Conservation (phyloP, 2,888 invertebrate genomes). For the Plemyria rubiginata region DNA sequence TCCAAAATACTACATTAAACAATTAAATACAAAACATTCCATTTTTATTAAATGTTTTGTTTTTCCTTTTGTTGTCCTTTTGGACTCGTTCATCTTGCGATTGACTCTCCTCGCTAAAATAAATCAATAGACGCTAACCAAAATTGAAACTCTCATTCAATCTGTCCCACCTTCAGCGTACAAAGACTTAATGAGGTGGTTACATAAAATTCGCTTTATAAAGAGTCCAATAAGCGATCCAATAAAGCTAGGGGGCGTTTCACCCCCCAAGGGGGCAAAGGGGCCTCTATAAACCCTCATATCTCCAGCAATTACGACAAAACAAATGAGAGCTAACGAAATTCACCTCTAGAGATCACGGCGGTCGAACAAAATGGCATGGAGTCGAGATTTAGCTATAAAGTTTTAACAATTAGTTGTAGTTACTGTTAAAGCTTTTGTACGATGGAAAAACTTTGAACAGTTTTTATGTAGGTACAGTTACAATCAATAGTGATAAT, state of each 20-base stretch:
- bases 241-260: constrained; percentile 62
- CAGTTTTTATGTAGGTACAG: too few species aligned
- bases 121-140: constrained; percentile 28
- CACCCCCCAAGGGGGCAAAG: constrained; percentile 43
- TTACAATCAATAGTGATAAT: too few species aligned
- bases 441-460: background rate
- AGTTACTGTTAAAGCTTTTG: too few species aligned
- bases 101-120: constrained; percentile 12
- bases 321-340: constrained; percentile 83
- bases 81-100: background rate
- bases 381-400: constrained; percentile 45
- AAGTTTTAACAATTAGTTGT: background rate
- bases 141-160: constrained; percentile 31
- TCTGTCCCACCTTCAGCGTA: constrained; percentile 29
- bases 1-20: too few species aligned
- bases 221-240: constrained; percentile 71
- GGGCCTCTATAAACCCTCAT: constrained; percentile 68
- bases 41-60: too few species aligned
- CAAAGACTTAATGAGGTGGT: constrained; percentile 61
- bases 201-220: constrained; percentile 64
- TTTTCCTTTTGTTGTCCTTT: too few species aligned
- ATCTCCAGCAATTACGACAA: constrained; percentile 80
- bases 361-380: constrained; percentile 43
- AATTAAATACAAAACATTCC: too few species aligned
- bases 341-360: constrained; percentile 74